Percentiles rank a stretch among this genome's conserved stretches.
phyloP scores from a whole-genome alignment of 2,113 vertebrate genomes.

The Triplophysa tibetana region DNA sequence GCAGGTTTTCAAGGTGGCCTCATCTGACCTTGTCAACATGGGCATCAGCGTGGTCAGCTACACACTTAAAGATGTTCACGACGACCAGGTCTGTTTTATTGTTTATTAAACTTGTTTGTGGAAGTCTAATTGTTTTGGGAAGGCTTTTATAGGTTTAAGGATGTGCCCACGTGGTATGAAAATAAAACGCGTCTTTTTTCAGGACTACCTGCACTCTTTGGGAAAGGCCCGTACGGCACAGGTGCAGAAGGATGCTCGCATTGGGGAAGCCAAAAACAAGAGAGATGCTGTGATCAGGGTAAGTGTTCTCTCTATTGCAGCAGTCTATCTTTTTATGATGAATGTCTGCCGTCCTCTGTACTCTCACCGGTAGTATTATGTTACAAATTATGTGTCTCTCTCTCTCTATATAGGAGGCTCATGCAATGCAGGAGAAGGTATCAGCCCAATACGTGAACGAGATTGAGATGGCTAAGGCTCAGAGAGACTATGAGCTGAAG shows the following conservation, averaged over 20 bases:
- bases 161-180: not conserved
- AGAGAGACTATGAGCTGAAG: slow-evolving; percentile 89
- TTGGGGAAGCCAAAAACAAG: slow-evolving; percentile 87
- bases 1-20: slow-evolving; percentile 91
- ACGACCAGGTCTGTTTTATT: slow-evolving; percentile 77
- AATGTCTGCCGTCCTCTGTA: not conserved
- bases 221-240: slow-evolving; percentile 88
- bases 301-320: slow-evolving; percentile 37
- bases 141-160: not conserved
- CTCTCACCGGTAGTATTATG: not conserved
- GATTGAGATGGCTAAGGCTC: slow-evolving; percentile 89
- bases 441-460: slow-evolving; percentile 88
- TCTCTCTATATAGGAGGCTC: slow-evolving; percentile 76
- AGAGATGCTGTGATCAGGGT: slow-evolving; percentile 88
- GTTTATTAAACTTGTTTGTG: not conserved
- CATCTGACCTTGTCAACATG: slow-evolving; percentile 93
- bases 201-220: slow-evolving; percentile 88
- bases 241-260: slow-evolving; percentile 88
- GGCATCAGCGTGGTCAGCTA: slow-evolving; percentile 95
- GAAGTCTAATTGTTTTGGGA: not conserved
- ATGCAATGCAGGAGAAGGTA: slow-evolving; percentile 85
- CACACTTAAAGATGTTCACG: slow-evolving; percentile 89
- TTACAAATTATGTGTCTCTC: not conserved
- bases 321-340: too few relatives aligned
- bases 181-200: slow-evolving; percentile 15